A percentile compares a stretch with the other conserved stretches of the same genome.
Conservation (phyloP, 1,140 invertebrate genomes). For the Nasonia longicornis region DNA sequence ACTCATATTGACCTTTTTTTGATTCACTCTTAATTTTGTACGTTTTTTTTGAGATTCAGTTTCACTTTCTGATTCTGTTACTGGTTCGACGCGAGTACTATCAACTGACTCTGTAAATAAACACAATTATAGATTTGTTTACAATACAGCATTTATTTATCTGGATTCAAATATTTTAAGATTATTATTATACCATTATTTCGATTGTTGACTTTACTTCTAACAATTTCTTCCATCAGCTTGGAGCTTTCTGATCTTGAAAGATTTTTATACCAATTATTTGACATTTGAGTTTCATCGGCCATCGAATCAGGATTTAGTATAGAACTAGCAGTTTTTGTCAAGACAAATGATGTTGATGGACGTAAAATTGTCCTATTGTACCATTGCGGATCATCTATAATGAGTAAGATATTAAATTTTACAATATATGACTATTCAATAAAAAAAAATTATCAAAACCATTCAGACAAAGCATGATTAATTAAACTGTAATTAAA, state of each 20-base stretch:
- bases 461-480: background rate
- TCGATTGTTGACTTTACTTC: background rate
- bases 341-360: constrained; percentile 33
- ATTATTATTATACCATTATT: constrained; percentile 14
- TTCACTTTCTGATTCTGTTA: constrained; percentile 26
- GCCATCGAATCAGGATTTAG: constrained; percentile 22
- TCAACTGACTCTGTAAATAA: background rate
- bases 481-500: background rate
- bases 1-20: constrained; percentile 1
- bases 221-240: background rate
- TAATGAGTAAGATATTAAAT: background rate
- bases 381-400: constrained; percentile 39
- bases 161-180: background rate
- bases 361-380: constrained; percentile 33
- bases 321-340: constrained; percentile 3
- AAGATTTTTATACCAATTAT: constrained; percentile 16
- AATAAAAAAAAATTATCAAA: background rate
- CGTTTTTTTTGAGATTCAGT: background rate
- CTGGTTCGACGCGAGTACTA: background rate
- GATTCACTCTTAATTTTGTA: background rate
- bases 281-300: background rate
- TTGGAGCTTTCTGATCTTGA: constrained; percentile 16
- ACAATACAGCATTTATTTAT: no score
- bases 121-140: background rate
- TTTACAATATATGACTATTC: background rate